These are phyloP conservation scores for Rhea americana DNA, from an alignment of 2,113 vertebrate genomes.

Conservation along the genomic window DNA sequence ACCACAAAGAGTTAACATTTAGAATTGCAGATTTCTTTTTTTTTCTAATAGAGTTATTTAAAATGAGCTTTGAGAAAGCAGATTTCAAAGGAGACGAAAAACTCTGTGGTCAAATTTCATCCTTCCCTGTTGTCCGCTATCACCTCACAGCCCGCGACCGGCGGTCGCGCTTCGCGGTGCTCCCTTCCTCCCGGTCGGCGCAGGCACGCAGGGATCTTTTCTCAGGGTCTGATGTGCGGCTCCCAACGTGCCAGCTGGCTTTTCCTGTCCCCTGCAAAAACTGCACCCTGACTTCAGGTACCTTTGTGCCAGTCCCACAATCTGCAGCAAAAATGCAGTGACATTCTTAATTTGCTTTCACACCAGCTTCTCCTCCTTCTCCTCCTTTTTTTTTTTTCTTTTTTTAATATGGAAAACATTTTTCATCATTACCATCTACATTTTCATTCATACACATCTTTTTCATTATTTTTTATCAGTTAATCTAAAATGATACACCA, in stretches of 20 bases:
- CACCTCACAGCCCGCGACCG: background rate
- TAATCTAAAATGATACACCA: conserved; percentile 61
- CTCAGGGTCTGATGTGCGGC: no score
- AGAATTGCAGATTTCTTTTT: background rate
- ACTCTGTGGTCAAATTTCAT: background rate
- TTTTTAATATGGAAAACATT: conserved; percentile 13
- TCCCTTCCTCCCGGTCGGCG: background rate
- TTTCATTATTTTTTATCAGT: conserved; percentile 60
- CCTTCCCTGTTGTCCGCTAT: background rate
- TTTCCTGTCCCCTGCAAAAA: background rate
- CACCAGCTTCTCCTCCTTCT: background rate
- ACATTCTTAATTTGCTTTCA: conserved; percentile 4
- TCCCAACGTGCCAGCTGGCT: background rate
- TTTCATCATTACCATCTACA: background rate
- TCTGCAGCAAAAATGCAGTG: background rate
- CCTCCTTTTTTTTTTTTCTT: background rate
- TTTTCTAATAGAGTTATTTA: background rate
- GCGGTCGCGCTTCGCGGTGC: background rate
- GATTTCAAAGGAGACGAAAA: background rate
- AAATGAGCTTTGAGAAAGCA: background rate
- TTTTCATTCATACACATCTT: conserved; percentile 26
- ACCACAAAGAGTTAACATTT: background rate
- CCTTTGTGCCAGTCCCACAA: background rate
- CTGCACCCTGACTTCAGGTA: background rate
- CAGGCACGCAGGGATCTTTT: background rate